phyloP scores from a whole-genome alignment of 2,888 invertebrate species.

The Rutpela maculata region DNA sequence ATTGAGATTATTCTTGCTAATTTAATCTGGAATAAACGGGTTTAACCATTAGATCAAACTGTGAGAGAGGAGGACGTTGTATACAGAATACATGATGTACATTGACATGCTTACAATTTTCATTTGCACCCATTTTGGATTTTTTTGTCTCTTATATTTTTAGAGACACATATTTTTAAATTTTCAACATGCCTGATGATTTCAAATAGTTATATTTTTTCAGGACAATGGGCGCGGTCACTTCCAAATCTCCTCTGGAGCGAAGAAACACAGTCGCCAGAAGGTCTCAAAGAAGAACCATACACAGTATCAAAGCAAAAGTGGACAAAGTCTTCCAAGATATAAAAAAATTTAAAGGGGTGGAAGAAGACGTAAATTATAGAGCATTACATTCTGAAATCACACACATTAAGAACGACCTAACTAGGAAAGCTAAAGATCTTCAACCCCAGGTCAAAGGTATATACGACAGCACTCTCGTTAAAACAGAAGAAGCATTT shows the following conservation, averaged over 20 bases:
- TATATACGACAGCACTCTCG: slow-evolving; percentile 55
- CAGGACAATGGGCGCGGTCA: slow-evolving; percentile 55
- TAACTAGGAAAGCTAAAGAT: slow-evolving; percentile 51
- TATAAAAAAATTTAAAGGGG: slow-evolving; percentile 61
- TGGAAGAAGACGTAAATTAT: slow-evolving; percentile 54
- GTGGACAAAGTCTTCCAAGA: slow-evolving; percentile 54
- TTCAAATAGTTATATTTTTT: slow-evolving; percentile 5
- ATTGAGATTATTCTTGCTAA: too few relatives aligned
- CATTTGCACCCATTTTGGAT: too few relatives aligned
- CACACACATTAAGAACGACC: slow-evolving; percentile 53
- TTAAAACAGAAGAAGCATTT: slow-evolving; percentile 55
- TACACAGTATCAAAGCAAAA: slow-evolving; percentile 58
- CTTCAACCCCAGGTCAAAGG: slow-evolving; percentile 60
- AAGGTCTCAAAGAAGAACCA: slow-evolving; percentile 59
- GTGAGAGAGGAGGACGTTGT: too few relatives aligned
- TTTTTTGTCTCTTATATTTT: too few relatives aligned
- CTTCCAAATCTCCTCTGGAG: slow-evolving; percentile 62
- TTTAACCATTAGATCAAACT: too few relatives aligned
- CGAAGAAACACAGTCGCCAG: slow-evolving; percentile 60
- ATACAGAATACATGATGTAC: too few relatives aligned
- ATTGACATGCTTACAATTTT: too few relatives aligned
- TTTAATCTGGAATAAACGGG: too few relatives aligned
- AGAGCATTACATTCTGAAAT: slow-evolving; percentile 51
- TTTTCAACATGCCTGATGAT: background rate
- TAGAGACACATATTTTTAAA: too few relatives aligned